Evolutionary conservation across 1,140 invertebrate species (phyloP).

Genomic region (Eriosoma lanigerum): DNA sequence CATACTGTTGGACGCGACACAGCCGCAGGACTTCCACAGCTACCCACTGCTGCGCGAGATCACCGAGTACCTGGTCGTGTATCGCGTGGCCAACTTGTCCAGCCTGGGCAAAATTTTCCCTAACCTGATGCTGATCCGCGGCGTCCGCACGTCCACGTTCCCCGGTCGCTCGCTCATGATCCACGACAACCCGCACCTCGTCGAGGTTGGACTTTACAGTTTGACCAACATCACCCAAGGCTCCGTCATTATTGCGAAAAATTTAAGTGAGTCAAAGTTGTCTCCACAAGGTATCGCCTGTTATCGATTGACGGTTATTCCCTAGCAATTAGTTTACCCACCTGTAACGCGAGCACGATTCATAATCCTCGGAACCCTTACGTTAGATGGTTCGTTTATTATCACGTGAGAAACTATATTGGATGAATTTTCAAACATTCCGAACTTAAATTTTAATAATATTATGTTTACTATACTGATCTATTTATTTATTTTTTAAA

Average conservation of each 20-base stretch:
- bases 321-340: too few species aligned
- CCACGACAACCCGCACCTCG: conserved; percentile 70
- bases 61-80: conserved; percentile 69
- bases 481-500: too few species aligned
- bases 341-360: too few species aligned
- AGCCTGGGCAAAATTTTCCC: conserved; percentile 85
- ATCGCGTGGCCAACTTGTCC: conserved; percentile 72
- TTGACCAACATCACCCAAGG: conserved; percentile 80
- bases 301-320: too few species aligned
- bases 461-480: too few species aligned
- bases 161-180: conserved; percentile 83
- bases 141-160: conserved; percentile 69
- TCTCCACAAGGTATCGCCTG: too few species aligned
- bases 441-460: too few species aligned
- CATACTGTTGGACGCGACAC: conserved; percentile 63
- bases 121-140: conserved; percentile 88
- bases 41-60: conserved; percentile 66
- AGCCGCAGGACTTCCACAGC: conserved; percentile 44
- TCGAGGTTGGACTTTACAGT: conserved; percentile 78
- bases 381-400: too few species aligned
- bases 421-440: too few species aligned
- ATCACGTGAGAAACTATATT: too few species aligned
- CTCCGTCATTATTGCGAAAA: conserved; percentile 82
- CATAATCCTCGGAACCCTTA: too few species aligned
- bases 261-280: conserved; percentile 65